A percentile compares a stretch with the other conserved stretches of the same genome.
phyloP scores from a whole-genome alignment of 2,888 invertebrate species.

The Andrena dorsata region DNA sequence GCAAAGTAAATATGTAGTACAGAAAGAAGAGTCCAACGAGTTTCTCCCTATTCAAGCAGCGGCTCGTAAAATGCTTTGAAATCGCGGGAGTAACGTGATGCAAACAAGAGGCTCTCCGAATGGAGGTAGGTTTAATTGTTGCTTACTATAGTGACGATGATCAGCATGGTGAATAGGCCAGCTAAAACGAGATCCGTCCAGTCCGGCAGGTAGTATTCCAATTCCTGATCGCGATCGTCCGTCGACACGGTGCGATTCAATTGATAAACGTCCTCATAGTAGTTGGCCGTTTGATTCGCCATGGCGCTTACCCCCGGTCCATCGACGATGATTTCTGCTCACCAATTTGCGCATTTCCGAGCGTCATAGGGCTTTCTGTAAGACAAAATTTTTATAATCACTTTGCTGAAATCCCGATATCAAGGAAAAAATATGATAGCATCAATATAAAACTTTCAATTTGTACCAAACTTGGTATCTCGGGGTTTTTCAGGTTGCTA shows the following conservation, averaged over 20 bases:
- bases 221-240: slow-evolving; percentile 40
- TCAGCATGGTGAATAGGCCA: slow-evolving; percentile 81
- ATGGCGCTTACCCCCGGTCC: slow-evolving; percentile 71
- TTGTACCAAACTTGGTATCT: too few relatives aligned
- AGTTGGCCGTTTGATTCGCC: slow-evolving; percentile 71
- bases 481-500: too few relatives aligned
- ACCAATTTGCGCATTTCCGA: slow-evolving; percentile 42
- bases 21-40: too few relatives aligned
- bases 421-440: too few relatives aligned
- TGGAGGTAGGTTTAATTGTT: neutral
- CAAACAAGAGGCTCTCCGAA: neutral
- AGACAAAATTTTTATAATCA: slow-evolving; percentile 32
- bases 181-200: slow-evolving; percentile 82
- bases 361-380: slow-evolving; percentile 46
- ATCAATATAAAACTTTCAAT: too few relatives aligned
- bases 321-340: slow-evolving; percentile 65
- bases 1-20: too few relatives aligned
- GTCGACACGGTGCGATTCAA: slow-evolving; percentile 64
- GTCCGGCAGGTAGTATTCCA: slow-evolving; percentile 72
- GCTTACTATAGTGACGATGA: slow-evolving; percentile 84
- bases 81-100: neutral
- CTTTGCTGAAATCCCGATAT: too few relatives aligned
- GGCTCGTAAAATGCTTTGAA: neutral
- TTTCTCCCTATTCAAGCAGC: neutral
- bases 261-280: slow-evolving; percentile 68